Base-by-base conservation (phyloP, 2,888 invertebrate genomes). In the Romanomermis culicivorax region DNA sequence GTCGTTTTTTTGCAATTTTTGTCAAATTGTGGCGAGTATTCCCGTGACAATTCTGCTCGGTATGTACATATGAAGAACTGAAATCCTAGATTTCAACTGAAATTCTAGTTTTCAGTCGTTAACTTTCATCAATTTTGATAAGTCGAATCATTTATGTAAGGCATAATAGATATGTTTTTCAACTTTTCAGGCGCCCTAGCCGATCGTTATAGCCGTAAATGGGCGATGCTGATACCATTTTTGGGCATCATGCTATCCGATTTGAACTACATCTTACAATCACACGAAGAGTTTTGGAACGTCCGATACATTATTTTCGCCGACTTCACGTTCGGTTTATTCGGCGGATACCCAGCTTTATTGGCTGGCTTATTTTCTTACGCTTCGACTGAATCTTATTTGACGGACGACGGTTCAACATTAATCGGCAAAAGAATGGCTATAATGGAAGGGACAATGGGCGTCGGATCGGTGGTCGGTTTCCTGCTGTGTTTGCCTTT, bases 311-410 rank as follows among this genome's bases (percentile, higher is more conserved):
- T 72, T 20, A 59, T 71, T 29, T 62, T 71, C 52, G 70, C 70
- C 49, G 66, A 66, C 48, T 51, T 69, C 20, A 50, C 70, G 1
- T 70, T 68, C 60, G 71, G 71, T 1, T 47, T 68, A 17, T 64
- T 63, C 55, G 72, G 72, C 2, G 70, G 70, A 36, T 71, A 64
- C 58, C 65, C 67, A 43, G 65, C 68, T 2, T 62, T 68, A 27
- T 62, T 70, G 29, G 68, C 70, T 68, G 66, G 67, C 2, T 64
- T 67, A 1, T 65, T 68, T 56, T 69, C 71, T 29, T 71, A 70
- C 58, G 61, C 68, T 2, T 65, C 69, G 1, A 66, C 69, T 54
- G 62, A 68, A 11, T 63, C 68, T 14, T 11, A 36, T 7, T 11
- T 11, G 7, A 36, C 36, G 36, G 17, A 36, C 7, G 23, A 7